Evolutionary conservation across 2,113 vertebrate genomes (phyloP).

Genomic region (Tachysurus fulvidraco): DNA sequence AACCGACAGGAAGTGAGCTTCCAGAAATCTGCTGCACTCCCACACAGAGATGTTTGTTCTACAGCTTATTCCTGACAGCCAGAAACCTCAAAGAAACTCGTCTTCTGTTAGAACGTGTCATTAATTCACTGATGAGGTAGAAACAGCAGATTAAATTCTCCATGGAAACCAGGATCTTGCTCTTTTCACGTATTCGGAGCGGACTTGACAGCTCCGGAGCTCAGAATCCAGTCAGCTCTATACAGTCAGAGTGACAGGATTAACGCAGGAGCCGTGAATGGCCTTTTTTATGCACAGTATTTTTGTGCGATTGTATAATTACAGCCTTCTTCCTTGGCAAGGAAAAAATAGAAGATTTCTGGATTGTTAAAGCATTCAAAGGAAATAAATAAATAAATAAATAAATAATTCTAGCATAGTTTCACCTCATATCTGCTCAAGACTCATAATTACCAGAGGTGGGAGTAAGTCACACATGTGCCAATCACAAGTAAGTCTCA

Average conservation of each 20-base stretch:
- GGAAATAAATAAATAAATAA: background rate
- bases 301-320: background rate
- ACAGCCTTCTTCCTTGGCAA: background rate
- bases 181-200: conserved; percentile 9
- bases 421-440: background rate
- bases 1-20: background rate
- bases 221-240: background rate
- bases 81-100: background rate
- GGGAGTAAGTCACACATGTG: too few species aligned
- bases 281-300: background rate
- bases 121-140: background rate
- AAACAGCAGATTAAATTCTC: background rate
- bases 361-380: background rate
- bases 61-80: background rate
- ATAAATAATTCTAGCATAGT: background rate
- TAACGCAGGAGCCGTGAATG: background rate
- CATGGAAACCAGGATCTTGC: conserved; percentile 9
- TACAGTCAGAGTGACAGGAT: background rate
- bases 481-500: too few species aligned
- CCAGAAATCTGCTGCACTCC: background rate
- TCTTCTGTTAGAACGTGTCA: background rate
- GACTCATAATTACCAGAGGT: background rate
- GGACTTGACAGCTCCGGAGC: background rate
- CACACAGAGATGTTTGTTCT: background rate
- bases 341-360: background rate